Evolutionary conservation across 2,113 vertebrate genomes (phyloP), one percentile per base, ranked within the genome.

Genomic region (Murina feae): DNA sequence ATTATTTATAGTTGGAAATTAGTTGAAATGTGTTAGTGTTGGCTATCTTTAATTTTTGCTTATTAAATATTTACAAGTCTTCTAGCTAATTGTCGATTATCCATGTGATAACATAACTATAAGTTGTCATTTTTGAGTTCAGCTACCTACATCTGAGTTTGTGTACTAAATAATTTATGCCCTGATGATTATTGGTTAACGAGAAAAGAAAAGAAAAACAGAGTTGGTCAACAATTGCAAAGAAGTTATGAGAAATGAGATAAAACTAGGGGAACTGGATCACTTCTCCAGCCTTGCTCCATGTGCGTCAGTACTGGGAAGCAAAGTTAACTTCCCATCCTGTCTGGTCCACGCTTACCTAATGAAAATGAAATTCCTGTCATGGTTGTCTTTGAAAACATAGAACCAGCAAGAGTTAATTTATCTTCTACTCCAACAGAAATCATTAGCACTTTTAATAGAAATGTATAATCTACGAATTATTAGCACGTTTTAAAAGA

Each of bases 281-380:
- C 5, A 14, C 2, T 82, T 9, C 13, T 25, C 39, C 21, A 6
- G 10, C 30, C 9, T 89, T 53, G 3, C 35, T 72, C 42, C 25
- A 9, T 51, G 8, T 17, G 76, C 42, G n/a, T 35, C 16, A 37
- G 11, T 51, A 16, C 18, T 51, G 55, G 37, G 58, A 58, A 90
- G 23, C 4, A 94, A 80, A 91, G 23, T 42, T 66, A 65, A 74
- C 6, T 51, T 81, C 9, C 68, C 79, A 89, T 25, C 1, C 55
- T 80, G 9, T 37, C 68, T 60, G 21, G 16, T n/a, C 14, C 16
- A 95, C 72, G 11, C 28, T 79, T 60, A 25, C 16, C 23, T 83
- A 58, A 91, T n/a, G n/a, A 79, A 79, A 51, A 13, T 23, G 51
- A 68, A 89, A 89, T 82, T 87, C 82, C 25, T 81, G 89, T 91